These are phyloP conservation scores for Acrocephalus arundinaceus DNA, from an alignment of 2,113 vertebrate genomes.

Conservation along the genomic window DNA sequence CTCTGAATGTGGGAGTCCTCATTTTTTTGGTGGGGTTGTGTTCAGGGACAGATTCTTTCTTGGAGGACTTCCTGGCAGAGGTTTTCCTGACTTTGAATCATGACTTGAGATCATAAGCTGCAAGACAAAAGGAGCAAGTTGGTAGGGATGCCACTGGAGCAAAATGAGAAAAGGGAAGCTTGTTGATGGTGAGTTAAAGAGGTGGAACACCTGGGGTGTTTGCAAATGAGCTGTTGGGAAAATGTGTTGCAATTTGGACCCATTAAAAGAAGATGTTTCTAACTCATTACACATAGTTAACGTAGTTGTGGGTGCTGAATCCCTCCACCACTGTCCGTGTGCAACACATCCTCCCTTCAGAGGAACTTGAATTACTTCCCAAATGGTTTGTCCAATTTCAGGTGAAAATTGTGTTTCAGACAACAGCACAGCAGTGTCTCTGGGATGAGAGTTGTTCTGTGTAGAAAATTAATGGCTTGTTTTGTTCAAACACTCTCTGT, in stretches of 20 bases:
- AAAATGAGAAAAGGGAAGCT: not conserved
- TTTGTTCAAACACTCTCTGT: slow-evolving; percentile 24
- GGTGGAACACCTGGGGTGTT: not conserved
- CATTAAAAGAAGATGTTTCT: not conserved
- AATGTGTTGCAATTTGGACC: not conserved
- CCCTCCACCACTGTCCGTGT: not conserved
- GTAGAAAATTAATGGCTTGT: slow-evolving; percentile 45
- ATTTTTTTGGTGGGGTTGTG: not conserved
- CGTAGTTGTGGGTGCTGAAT: not conserved
- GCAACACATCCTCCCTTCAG: not conserved
- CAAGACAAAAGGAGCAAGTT: not conserved
- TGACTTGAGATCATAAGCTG: not conserved
- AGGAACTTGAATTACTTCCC: slow-evolving; percentile 33
- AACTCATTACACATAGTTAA: not conserved
- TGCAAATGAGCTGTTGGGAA: not conserved
- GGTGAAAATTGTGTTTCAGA: slow-evolving; percentile 45
- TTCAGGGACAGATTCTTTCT: not conserved
- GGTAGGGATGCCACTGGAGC: not conserved
- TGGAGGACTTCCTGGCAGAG: not conserved
- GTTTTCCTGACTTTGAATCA: not conserved
- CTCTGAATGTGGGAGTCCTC: not conserved
- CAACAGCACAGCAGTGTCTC: slow-evolving; percentile 39
- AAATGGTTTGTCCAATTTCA: slow-evolving; percentile 13
- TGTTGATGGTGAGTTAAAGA: not conserved
- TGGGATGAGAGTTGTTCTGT: not conserved